A percentile compares a stretch with the other conserved stretches of the same genome.
phyloP scores from a whole-genome alignment of 37 sponge, comb jelly and placozoan genomes.

The Amphimedon queenslandica region DNA sequence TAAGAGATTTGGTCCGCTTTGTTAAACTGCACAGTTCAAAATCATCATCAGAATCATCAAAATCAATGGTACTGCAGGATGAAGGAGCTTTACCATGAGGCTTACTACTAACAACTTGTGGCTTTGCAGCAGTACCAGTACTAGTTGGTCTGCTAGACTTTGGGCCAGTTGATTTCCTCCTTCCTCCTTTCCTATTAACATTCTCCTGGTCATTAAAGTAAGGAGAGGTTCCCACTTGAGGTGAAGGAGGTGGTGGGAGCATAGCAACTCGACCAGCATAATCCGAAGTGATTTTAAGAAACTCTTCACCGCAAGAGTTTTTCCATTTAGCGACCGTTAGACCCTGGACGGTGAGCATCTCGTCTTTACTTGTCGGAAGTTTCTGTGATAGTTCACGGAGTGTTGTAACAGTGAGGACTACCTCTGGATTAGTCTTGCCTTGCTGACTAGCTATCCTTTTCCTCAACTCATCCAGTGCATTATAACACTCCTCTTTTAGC shows the following conservation, averaged over 20 bases:
- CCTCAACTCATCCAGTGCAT: conserved; percentile 38
- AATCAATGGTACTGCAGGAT: neutral
- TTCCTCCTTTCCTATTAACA: conserved; percentile 8
- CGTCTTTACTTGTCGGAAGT: conserved; percentile 60
- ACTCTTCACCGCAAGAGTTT: conserved; percentile 58
- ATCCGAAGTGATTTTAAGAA: conserved; percentile 47
- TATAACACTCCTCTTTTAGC: conserved; percentile 49
- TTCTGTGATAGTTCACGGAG: conserved; percentile 71
- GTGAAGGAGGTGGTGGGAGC: too few species aligned
- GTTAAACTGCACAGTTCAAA: too few species aligned
- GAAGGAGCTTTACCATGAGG: conserved; percentile 5
- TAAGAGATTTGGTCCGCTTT: too few species aligned
- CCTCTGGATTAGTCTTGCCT: conserved; percentile 68
- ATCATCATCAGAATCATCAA: conserved; percentile 1
- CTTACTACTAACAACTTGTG: too few species aligned
- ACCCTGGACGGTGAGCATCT: conserved; percentile 72
- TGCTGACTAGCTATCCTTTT: conserved; percentile 37
- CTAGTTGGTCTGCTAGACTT: too few species aligned
- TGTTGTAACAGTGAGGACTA: conserved; percentile 52
- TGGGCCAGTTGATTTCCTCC: conserved; percentile 4
- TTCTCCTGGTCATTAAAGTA: conserved; percentile 12
- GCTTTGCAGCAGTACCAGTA: too few species aligned
- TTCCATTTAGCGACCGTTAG: conserved; percentile 72
- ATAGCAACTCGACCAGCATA: conserved; percentile 20
- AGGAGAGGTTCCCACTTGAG: conserved; percentile 6